Evolutionary conservation across 2,113 vertebrate genomes (phyloP), one percentile per base, ranked within the genome.

Genomic region (Myocastor coypus): DNA sequence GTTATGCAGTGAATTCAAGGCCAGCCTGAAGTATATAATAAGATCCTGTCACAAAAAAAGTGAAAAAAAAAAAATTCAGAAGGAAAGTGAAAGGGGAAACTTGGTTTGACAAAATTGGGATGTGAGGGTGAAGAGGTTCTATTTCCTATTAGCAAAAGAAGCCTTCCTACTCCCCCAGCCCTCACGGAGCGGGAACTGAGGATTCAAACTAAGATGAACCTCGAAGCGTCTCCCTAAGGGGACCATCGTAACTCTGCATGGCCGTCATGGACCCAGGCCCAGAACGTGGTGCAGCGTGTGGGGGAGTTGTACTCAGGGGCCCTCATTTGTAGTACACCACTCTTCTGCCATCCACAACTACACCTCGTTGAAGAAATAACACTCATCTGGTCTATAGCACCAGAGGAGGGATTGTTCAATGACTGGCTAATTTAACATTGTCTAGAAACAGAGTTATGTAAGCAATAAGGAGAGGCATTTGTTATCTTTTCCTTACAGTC

Each of bases 361-460:
- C 14, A 40, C 63, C 77, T 24, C 0, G 28, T 6, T 90, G 81
- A 94, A 64, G 87, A 94, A 94, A 63, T 24, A 59, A 30, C 73
- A 80, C 30, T 78, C 55, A 87, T 89, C 46, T 92, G 87, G 90
- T 82, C 84, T 64, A 83, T 28, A 52, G 71, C 87, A 37, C n/a
- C 42, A 93, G n/a, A 84, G 16, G 16, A 78, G 52, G 22, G 9
- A 9, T 50, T 88, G 46, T 42, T 77, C 87, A 93, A 90, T 24
- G 73, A 46, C 50, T 28, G 17, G 71, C 77, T 89, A 82, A 90
- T 84, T 92, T 92, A 82, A 50, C 30, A 34, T 40, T 90, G 93
- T 91, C 63, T 93, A 87, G 63, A 86, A 89, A 86, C 16, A 66
- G 16, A 82, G 63, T 83, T 94, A 68, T 19, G 17, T 84, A 92